A percentile compares a stretch with the other conserved stretches of the same genome.
Conservation (phyloP, 1,140 invertebrate genomes). For the Drosophila lini region DNA sequence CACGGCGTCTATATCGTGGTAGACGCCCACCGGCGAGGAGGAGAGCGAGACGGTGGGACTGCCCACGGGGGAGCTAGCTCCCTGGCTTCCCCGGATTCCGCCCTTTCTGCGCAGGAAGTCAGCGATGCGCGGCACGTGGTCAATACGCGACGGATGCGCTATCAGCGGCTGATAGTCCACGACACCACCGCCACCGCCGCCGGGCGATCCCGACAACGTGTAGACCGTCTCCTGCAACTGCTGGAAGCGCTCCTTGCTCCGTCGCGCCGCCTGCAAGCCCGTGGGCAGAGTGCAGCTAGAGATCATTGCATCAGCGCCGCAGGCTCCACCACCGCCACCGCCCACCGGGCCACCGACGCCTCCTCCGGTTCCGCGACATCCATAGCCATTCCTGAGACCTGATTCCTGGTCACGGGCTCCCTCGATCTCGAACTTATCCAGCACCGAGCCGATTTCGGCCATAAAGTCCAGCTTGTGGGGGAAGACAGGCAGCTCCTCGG, state of each 20-base stretch:
- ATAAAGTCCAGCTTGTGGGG: conserved; percentile 95
- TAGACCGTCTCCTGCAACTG: conserved; percentile 80
- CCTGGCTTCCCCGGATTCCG: conserved; percentile 66
- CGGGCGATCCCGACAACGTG: conserved; percentile 58
- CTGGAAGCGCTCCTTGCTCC: conserved; percentile 78
- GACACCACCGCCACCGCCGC: conserved; percentile 21
- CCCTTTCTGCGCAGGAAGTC: conserved; percentile 77
- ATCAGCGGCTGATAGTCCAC: conserved; percentile 81
- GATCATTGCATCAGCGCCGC: conserved; percentile 86
- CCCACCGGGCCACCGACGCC: neutral
- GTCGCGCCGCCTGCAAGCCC: conserved; percentile 82
- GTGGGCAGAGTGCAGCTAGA: conserved; percentile 87
- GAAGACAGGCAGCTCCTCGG: conserved; percentile 97
- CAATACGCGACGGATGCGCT: conserved; percentile 77
- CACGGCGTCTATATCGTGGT: conserved; percentile 78
- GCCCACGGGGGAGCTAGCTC: conserved; percentile 89
- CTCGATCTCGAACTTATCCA: conserved; percentile 88
- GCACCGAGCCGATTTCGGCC: conserved; percentile 92
- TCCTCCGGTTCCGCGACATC: conserved; percentile 61
- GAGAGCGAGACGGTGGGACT: conserved; percentile 85
- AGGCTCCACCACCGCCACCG: conserved; percentile 21
- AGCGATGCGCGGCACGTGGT: conserved; percentile 80
- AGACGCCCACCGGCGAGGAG: conserved; percentile 83
- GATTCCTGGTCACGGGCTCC: conserved; percentile 71
- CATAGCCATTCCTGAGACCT: conserved; percentile 69